Conservation (phyloP, 1,140 invertebrate genomes). For the Paraescarpia echinospica region DNA sequence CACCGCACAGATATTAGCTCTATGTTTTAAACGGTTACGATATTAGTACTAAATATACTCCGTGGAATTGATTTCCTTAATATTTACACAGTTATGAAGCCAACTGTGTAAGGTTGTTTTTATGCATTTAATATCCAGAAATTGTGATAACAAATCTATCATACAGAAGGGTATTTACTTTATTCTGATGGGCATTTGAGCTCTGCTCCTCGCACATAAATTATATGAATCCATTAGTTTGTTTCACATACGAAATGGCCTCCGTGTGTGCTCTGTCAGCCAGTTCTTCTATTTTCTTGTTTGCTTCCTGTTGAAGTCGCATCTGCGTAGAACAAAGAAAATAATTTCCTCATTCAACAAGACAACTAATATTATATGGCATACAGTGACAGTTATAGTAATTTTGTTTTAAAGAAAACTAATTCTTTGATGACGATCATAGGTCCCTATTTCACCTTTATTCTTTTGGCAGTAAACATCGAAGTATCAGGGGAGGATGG, state of each 20-base stretch:
- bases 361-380: not conserved
- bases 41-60: no score
- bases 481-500: not conserved
- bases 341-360: not conserved
- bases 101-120: not conserved
- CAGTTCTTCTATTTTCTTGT: conserved; percentile 57
- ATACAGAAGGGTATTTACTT: not conserved
- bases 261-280: conserved; percentile 57
- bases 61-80: no score
- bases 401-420: not conserved
- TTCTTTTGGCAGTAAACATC: not conserved
- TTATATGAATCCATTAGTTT: not conserved
- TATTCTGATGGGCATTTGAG: no score
- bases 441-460: no score
- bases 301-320: conserved; percentile 57
- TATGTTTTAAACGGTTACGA: no score
- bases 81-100: not conserved
- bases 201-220: no score
- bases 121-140: not conserved
- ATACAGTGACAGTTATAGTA: not conserved
- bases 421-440: no score
- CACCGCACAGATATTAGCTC: not conserved
- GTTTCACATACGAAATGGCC: conserved; percentile 51
- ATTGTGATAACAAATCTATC: not conserved
- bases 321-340: conserved; percentile 37